Evolutionary conservation across 2,888 invertebrate genomes (phyloP), one percentile per base, ranked within the genome.

Genomic region (Diarsia brunnea): DNA sequence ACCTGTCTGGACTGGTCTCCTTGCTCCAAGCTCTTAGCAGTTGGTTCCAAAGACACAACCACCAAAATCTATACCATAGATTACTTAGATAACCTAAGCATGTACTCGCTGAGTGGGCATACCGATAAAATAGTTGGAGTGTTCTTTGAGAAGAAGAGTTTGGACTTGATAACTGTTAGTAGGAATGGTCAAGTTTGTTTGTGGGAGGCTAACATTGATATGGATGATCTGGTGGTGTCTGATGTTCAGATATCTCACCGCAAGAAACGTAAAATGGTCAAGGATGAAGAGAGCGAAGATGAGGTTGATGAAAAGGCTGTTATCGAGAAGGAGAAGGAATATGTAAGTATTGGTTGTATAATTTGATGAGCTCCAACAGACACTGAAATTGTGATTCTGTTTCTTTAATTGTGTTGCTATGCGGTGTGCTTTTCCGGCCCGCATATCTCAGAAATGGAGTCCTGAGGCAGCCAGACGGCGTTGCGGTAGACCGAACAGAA

Each of bases 1-100:
- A 98, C 98, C 0, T 98, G 98, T 91, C 91, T 99, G 5, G 98
- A 98, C 92, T 99, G 99, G 99, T 98, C 99, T 0, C 97, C 97
- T 31, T 99, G 99, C 94, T 99, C 99, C 0, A 98, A 97, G 90
- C 97, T 99, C 55, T 94, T 99, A 16, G 98, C 98, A n/a, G 98
- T 98, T 14, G 99, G 99, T 0, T 98, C 98, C 0, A 98, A 98
- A 91, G 99, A 99, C 94, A 98, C 98, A 91, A 97, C 98, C n/a
- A 98, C 98, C 0, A 98, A 98, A 91, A 97, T 99, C 63, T 98
- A 98, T 92, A 98, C 98, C 0, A 94, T 99, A 0, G 97, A 98
- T 73, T 98, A 97, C 90, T 97, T 97, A 86, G 95, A 96, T 38
- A 99, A 99, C 91, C 97, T 99, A 75, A 97, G 97, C 69, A 97